Base-by-base conservation (phyloP, 2,797 vertebrate genomes). In the Eidolon dupreanum region DNA sequence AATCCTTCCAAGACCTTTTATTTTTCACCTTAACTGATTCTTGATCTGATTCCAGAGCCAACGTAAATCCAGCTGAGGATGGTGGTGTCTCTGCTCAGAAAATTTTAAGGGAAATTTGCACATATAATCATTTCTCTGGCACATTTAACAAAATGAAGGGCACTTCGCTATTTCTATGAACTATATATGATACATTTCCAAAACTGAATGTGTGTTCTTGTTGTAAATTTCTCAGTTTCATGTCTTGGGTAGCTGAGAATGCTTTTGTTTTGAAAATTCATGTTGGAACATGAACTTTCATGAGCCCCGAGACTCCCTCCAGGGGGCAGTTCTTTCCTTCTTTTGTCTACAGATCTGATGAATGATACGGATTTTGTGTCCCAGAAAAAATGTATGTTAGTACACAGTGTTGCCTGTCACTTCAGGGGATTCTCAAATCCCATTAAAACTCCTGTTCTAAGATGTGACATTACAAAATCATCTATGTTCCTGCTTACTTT, bases 231-330 rank as follows among this genome's bases (percentile, higher is more conserved):
- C 8, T 68, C 70, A 81, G 79, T 70, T 46, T 59, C 66, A 19
- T 33, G 24, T 77, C 74, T 71, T 43, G 8, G 36, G 22, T 46
- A 71, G 20, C 46, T 65, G 71, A 38, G 88, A 94, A 83, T 63
- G 65, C 33, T 88, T 96, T 82, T 59, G 86, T 65, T 88, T 91
- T 59, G 83, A 55, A 88, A 92, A 82, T 61, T 92, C 71, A 8
- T 77, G 82, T 63, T 84, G 36, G 65, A 94, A 93, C 43, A 55
- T 74, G 77, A 91, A n/a, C 31, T 81, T 82, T 57, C 22, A 19
- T 55, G 51, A 93, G 78, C 24, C 16, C 57, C 31, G 28, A 68
- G 70, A 81, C 88, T 91, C 73, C 38, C 84, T 95, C 12, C 57
- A 66, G 61, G 75, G 66, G 82, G 33, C 5, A 20, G 43, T 41